Evolutionary conservation across 1,140 invertebrate species (phyloP), one percentile per base, ranked within the genome.

Genomic region (Trissolcus basalis): DNA sequence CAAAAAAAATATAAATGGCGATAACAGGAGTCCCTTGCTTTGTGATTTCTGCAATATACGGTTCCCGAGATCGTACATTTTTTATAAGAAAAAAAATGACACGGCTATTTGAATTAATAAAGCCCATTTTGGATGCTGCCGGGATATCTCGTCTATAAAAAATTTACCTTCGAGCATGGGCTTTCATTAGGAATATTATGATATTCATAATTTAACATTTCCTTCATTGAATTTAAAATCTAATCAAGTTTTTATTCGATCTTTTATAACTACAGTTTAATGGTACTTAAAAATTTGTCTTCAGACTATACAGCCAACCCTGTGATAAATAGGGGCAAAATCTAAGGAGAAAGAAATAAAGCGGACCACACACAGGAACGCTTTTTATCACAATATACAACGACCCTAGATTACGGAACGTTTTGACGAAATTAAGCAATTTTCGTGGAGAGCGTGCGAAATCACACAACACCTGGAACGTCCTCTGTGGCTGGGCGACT

Each of bases 401-500:
- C 67, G 60, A 69, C 69, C 60, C 60, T 56, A 60, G 70, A 60
- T 65, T 33, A 44, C 59, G 19, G 58, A 75, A 74, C 77, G 72
- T 67, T 61, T 80, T 64, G 49, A n/a, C 65, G 60, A 69, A 80
- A 84, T 82, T 80, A 80, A 82, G 79, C 71, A 84, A 85, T 84
- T 83, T 83, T 79, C 77, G 67, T 60, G 51, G 35, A 13, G 55
- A 76, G 70, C 76, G 69, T 79, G 69, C 71, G 67, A 77, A 82
- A 81, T 83, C 48, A 55, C 48, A 48, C 56, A 67, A 78, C 49
- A 48, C 55, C 35, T 75, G 61, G 36, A 53, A 50, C 53, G 49
- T 47, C 65, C 41, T 55, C 63, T 64, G 41, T 16, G 59, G 15
- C 14, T 44, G 15, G 56, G 45, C 49, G 65, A 69, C 59, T 47